phyloP scores from a whole-genome alignment of 2,113 vertebrate genomes.

The Ginglymostoma cirratum region DNA sequence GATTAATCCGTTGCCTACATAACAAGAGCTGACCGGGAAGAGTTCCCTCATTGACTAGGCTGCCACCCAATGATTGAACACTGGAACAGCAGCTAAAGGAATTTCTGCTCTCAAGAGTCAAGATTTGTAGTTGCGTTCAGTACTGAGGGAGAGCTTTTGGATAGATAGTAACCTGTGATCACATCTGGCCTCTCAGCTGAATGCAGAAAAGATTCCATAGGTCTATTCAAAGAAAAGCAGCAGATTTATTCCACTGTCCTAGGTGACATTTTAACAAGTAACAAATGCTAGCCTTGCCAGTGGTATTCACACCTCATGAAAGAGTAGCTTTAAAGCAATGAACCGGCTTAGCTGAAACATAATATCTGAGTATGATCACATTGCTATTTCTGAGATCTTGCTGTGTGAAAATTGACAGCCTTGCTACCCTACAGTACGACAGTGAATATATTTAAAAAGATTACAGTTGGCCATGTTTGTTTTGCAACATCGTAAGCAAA shows the following conservation, averaged over 20 bases:
- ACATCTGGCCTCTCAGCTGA: neutral
- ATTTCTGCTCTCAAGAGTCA: neutral
- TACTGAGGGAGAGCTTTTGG: neutral
- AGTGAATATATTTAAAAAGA: neutral
- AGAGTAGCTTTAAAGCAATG: neutral
- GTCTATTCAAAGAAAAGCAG: neutral
- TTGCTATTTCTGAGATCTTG: neutral
- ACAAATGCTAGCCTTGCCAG: neutral
- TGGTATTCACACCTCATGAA: neutral
- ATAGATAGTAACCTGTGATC: neutral
- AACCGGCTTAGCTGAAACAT: neutral
- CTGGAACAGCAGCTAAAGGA: neutral
- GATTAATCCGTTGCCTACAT: neutral
- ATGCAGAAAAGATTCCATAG: too few relatives aligned
- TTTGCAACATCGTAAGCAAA: neutral
- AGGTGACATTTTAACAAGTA: neutral
- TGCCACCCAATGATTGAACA: constrained; percentile 19
- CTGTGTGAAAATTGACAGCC: neutral
- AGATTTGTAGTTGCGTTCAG: neutral
- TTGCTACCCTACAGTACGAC: neutral
- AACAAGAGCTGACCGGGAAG: neutral
- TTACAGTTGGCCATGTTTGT: neutral
- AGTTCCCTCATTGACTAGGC: neutral
- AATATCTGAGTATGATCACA: neutral
- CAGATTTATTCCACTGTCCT: neutral